A percentile compares a stretch with the other conserved stretches of the same genome.
Evolutionary conservation across 2,113 vertebrate species (phyloP).

Genomic region (Eira barbara): DNA sequence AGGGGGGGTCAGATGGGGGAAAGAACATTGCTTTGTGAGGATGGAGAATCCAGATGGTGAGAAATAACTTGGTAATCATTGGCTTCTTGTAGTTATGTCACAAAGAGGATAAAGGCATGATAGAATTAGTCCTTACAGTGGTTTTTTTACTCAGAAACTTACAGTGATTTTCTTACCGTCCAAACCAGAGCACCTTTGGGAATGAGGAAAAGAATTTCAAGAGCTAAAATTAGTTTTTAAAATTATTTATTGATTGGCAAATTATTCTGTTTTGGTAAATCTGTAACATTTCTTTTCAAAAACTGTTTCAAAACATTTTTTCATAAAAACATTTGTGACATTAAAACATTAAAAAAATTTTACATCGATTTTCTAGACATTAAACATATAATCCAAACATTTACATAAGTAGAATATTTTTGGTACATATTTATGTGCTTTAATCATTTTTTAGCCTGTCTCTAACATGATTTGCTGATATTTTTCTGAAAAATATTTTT

Average conservation of each 20-base stretch:
- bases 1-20: neutral
- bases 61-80: neutral
- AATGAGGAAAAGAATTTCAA: neutral
- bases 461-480: neutral
- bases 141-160: neutral
- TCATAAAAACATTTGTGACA: neutral
- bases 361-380: neutral
- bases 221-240: neutral
- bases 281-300: neutral
- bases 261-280: neutral
- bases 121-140: neutral
- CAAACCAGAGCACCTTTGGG: neutral
- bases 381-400: neutral
- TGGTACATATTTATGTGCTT: neutral
- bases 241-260: neutral
- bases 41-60: neutral
- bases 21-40: neutral
- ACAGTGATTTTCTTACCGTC: neutral
- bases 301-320: neutral
- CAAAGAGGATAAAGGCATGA: neutral
- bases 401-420: neutral
- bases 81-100: neutral
- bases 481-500: slow-evolving; percentile 7
- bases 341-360: neutral
- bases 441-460: neutral